Evolutionary conservation across 2,797 vertebrate species (phyloP), one percentile per base, ranked within the genome.

Genomic region (Myioborus miniatus): DNA sequence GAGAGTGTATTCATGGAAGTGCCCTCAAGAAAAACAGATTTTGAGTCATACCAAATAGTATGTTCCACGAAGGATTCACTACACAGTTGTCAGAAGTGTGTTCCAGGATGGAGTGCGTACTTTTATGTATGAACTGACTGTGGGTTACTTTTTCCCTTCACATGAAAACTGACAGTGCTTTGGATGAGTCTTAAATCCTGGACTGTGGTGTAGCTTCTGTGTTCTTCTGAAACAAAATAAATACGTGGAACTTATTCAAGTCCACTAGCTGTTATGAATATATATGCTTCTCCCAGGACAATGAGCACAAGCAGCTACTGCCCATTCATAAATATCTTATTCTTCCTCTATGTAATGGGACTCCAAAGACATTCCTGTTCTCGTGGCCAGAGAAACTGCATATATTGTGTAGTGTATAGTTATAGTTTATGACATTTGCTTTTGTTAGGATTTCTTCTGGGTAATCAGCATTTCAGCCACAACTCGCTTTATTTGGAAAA

Each of bases 281-380:
- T 90, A 92, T 93, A 74, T 93, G 65, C 29, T 87, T 96, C 68
- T 96, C 89, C 62, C 39, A 96, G 71, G 92, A 68, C 87, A 93
- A n/a, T 68, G 81, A 94, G 77, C 88, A 50, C 62, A 65, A 85
- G 79, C 69, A 95, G 59, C 76, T 95, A 85, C 91, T 92, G 84
- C 91, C 93, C 89, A 76, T 94, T 97, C 91, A 87, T 93, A 95
- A 93, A 87, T 95, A 93, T 62, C 77, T 85, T 75, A 82, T 94
- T 94, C 55, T 80, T 37, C 22, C 37, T 79, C 3, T 76, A 60
- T 12, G 5, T 92, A 95, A 90, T 93, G 37, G 90, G 81, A 94
- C 93, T 94, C 88, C 78, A 75, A 93, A 90, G 82, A 76, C 94
- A 90, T 86, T 85, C 30, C 50, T 81, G 37, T 70, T 88, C 90